These are phyloP conservation scores for Macquaria ambigua DNA, from an alignment of 2,113 vertebrate species.

Conservation along the genomic window DNA sequence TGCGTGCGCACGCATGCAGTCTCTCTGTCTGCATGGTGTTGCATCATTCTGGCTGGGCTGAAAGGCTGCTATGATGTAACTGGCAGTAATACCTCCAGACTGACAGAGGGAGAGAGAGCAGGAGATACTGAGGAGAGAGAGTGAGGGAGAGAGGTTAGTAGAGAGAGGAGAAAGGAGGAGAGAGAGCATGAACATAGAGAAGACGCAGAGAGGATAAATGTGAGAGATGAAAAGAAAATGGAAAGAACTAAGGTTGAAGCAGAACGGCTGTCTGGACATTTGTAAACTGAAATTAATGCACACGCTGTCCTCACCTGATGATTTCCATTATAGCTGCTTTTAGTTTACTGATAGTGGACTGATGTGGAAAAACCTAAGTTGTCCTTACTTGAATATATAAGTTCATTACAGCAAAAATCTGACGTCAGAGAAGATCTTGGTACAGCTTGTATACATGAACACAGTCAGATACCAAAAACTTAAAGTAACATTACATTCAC, in stretches of 20 bases:
- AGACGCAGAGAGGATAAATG: background rate
- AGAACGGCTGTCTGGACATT: background rate
- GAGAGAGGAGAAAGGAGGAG: background rate
- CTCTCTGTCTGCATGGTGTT: conserved; percentile 59
- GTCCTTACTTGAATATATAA: no score
- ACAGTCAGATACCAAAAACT: no score
- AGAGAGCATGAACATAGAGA: background rate
- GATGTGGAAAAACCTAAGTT: no score
- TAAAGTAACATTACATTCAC: no score
- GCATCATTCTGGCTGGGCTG: conserved; percentile 73
- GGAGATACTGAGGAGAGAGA: background rate
- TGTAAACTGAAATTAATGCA: background rate
- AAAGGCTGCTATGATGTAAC: conserved; percentile 83
- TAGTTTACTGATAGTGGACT: background rate
- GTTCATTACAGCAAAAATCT: no score
- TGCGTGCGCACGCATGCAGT: background rate
- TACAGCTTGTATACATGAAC: no score
- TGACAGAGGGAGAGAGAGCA: conserved; percentile 41
- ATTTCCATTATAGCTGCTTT: background rate
- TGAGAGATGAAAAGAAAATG: background rate
- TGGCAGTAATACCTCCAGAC: conserved; percentile 77
- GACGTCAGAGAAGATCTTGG: no score
- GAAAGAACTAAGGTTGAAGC: background rate
- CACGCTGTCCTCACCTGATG: background rate
- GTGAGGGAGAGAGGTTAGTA: background rate